Percentiles rank a stretch among this genome's conserved stretches.
Evolutionary conservation across 2,113 vertebrate genomes (phyloP).

Genomic region (Rattus norvegicus): DNA sequence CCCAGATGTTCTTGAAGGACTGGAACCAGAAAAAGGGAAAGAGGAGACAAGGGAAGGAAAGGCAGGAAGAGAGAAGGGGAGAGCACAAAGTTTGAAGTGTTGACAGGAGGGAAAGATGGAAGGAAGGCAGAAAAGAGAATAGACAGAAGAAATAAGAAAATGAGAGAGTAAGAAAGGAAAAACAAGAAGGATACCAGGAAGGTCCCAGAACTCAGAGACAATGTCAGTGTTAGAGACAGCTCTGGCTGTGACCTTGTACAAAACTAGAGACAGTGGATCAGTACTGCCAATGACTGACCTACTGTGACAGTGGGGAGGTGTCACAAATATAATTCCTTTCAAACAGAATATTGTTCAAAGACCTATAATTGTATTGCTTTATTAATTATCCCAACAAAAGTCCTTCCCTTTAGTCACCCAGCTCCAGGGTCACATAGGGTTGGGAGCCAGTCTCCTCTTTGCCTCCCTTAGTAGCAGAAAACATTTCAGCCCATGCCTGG

Average conservation of each 20-base stretch:
- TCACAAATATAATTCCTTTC: not conserved
- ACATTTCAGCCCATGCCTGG: not conserved
- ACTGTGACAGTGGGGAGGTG: not conserved
- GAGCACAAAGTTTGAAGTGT: not conserved
- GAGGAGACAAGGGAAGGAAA: not conserved
- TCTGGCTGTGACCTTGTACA: too few relatives aligned
- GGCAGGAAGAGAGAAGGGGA: not conserved
- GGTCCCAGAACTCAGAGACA: not conserved
- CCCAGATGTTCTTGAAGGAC: not conserved
- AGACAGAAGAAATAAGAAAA: not conserved
- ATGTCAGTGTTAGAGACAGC: not conserved
- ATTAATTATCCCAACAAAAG: not conserved
- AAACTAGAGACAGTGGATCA: not conserved
- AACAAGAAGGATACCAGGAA: not conserved
- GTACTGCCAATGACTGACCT: not conserved
- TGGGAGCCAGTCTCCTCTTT: not conserved
- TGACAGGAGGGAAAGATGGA: not conserved
- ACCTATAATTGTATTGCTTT: not conserved
- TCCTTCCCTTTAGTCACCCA: not conserved
- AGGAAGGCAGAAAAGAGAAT: not conserved
- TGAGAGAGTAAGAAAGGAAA: not conserved
- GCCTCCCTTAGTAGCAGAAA: not conserved
- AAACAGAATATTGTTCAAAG: slow-evolving; percentile 23
- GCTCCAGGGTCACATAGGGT: not conserved
- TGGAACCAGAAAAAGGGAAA: accelerated